Conservation (phyloP, 1,140 invertebrate species). For the Medauroidea extradentata region DNA sequence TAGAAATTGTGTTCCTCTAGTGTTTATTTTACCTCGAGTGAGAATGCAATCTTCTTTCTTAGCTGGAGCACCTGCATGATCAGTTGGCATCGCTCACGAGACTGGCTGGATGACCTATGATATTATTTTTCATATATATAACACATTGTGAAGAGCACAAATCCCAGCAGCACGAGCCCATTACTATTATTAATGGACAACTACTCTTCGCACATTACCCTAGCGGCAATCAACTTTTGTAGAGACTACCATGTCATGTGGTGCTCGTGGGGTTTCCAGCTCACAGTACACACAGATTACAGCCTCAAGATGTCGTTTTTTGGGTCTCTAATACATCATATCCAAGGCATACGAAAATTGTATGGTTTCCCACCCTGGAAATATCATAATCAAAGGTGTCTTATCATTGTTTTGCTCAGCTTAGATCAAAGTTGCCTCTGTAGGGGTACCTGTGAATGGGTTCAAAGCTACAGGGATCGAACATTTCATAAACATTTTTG, state of each 20-base stretch:
- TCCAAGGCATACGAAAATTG: too few species aligned
- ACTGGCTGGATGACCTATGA: constrained; percentile 24
- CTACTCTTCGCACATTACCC: constrained; percentile 21
- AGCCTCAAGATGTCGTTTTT: too few species aligned
- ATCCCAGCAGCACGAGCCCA: constrained; percentile 21
- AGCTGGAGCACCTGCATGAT: constrained; percentile 27
- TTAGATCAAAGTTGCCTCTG: too few species aligned
- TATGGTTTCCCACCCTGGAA: too few species aligned
- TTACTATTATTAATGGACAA: constrained; percentile 33
- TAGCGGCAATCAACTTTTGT: constrained; percentile 11
- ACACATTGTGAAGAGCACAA: constrained; percentile 25
- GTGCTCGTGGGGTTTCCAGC: constrained; percentile 20
- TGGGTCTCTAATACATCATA: too few species aligned
- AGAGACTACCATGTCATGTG: constrained; percentile 11
- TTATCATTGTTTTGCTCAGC: too few species aligned
- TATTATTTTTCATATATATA: constrained; percentile 22
- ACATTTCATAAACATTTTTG: too few species aligned
- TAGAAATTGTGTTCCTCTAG: constrained; percentile 31
- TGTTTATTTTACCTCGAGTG: constrained; percentile 36
- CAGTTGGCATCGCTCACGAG: constrained; percentile 16
- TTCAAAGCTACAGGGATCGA: too few species aligned
- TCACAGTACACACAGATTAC: constrained; percentile 1
- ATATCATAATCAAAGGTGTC: too few species aligned
- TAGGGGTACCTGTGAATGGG: too few species aligned
- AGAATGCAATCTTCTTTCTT: constrained; percentile 32